A percentile compares a stretch with the other conserved stretches of the same genome.
Evolutionary conservation across 2,113 vertebrate species (phyloP).

Genomic region (Circaetus gallicus): DNA sequence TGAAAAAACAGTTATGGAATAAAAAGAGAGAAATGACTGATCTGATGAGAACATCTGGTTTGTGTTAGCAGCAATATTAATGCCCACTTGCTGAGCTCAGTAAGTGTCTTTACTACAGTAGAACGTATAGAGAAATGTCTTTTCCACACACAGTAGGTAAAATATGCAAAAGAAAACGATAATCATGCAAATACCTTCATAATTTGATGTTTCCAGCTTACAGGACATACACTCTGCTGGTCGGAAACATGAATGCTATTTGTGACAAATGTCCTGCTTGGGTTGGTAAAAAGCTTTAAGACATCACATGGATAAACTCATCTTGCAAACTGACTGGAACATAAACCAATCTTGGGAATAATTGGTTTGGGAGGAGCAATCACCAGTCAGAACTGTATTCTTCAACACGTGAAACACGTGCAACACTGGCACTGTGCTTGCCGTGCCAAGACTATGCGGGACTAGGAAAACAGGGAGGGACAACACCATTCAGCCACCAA

Average conservation of each 20-base stretch:
- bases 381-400: background rate
- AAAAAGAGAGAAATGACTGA: slow-evolving; percentile 46
- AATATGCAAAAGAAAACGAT: background rate
- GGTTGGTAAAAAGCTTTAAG: background rate
- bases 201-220: background rate
- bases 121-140: background rate
- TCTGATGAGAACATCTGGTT: slow-evolving; percentile 57
- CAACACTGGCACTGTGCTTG: too few species aligned
- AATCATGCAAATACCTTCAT: background rate
- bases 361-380: background rate
- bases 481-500: background rate
- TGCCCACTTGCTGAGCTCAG: background rate
- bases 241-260: background rate
- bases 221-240: background rate
- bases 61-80: slow-evolving; percentile 49
- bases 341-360: background rate
- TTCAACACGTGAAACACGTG: fast-evolving
- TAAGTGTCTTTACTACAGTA: background rate
- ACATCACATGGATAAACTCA: background rate
- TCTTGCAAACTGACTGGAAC: background rate
- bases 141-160: background rate
- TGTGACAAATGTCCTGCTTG: background rate
- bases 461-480: background rate
- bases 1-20: slow-evolving; percentile 46
- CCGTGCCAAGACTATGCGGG: background rate